A percentile compares a stretch with the other conserved stretches of the same genome.
phyloP scores from a whole-genome alignment of 1,140 invertebrate species.

The Trichomalopsis sarcophagae region DNA sequence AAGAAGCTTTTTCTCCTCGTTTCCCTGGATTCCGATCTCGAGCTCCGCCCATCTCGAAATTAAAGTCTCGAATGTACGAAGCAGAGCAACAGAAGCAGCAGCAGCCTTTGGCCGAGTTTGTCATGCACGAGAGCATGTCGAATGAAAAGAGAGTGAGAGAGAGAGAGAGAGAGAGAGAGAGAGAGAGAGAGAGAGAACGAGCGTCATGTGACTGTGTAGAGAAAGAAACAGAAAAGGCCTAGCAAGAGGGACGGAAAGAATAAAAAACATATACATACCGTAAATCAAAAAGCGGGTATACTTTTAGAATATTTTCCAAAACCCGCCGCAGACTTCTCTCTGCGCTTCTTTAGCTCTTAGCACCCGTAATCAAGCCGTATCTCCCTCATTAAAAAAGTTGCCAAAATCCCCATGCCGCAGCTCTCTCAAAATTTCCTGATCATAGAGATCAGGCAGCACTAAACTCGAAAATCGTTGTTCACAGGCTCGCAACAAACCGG shows the following conservation, averaged over 20 bases:
- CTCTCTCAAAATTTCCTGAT: too few relatives aligned
- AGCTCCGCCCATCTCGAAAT: conserved; percentile 19
- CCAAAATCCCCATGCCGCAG: not conserved
- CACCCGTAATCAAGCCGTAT: not conserved
- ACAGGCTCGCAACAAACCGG: conserved; percentile 88
- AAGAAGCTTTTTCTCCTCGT: not conserved
- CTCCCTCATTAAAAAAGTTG: not conserved
- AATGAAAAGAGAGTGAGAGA: not conserved
- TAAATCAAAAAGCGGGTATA: too few relatives aligned
- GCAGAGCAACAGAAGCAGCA: not conserved
- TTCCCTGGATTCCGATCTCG: not conserved
- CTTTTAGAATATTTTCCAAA: not conserved
- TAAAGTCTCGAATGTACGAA: conserved; percentile 14
- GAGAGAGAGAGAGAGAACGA: not conserved
- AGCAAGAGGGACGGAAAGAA: not conserved
- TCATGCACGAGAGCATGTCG: conserved; percentile 42
- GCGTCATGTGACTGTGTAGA: not conserved
- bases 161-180: not conserved
- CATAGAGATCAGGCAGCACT: not conserved
- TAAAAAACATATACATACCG: not conserved
- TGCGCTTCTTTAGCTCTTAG: conserved; percentile 1
- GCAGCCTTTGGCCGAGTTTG: conserved; percentile 34
- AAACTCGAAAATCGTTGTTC: conserved; percentile 41
- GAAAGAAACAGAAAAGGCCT: too few relatives aligned
- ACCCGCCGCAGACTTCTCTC: not conserved